Evolutionary conservation across 2,888 invertebrate genomes (phyloP).

Genomic region (Drosophila siamana): DNA sequence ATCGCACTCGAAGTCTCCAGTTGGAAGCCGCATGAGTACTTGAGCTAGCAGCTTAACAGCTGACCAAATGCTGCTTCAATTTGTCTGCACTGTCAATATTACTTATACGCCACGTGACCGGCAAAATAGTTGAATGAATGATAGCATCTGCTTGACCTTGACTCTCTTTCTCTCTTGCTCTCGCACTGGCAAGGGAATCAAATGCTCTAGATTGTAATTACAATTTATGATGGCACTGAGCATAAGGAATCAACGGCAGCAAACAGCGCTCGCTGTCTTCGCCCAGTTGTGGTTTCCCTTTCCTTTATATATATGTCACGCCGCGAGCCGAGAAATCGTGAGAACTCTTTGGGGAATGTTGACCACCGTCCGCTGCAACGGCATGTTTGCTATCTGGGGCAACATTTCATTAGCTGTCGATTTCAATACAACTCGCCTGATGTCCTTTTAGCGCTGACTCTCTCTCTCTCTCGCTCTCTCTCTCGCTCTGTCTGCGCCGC

Average conservation of each 20-base stretch:
- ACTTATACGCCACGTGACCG: slow-evolving; percentile 51
- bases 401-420: slow-evolving; percentile 64
- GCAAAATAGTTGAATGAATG: slow-evolving; percentile 14
- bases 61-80: slow-evolving; percentile 17
- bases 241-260: slow-evolving; percentile 25
- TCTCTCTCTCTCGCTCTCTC: slow-evolving; percentile 1
- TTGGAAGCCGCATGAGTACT: slow-evolving; percentile 1
- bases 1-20: no score
- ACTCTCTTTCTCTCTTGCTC: slow-evolving; percentile 1
- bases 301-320: background rate
- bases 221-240: slow-evolving; percentile 50
- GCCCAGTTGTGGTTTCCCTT: background rate
- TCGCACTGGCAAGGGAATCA: background rate
- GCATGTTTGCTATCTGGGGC: slow-evolving; percentile 34
- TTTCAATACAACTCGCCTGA: slow-evolving; percentile 47
- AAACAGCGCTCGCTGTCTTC: slow-evolving; percentile 1
- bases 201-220: slow-evolving; percentile 37
- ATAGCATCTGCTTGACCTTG: slow-evolving; percentile 42
- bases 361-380: slow-evolving; percentile 17
- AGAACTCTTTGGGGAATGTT: slow-evolving; percentile 23
- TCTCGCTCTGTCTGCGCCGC: slow-evolving; percentile 1
- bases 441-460: slow-evolving; percentile 16
- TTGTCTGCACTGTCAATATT: slow-evolving; percentile 33
- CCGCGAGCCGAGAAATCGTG: background rate
- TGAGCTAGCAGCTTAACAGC: slow-evolving; percentile 19